These are phyloP conservation scores for Triplophysa tibetana DNA, from an alignment of 2,113 vertebrate species.

Conservation along the genomic window DNA sequence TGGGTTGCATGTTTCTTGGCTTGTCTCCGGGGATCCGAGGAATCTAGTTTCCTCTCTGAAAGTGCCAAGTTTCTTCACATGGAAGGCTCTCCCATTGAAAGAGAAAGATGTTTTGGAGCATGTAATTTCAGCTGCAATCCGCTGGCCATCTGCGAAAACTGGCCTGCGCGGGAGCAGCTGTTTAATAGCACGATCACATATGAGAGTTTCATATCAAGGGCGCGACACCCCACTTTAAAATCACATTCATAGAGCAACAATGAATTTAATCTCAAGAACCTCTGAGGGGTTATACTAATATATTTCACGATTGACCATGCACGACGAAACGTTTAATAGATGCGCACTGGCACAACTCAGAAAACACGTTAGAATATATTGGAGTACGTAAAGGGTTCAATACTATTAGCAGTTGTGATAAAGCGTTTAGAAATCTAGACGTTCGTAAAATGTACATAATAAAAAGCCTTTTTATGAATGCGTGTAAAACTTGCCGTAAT, in stretches of 20 bases:
- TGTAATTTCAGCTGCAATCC: conserved; percentile 57
- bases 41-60: conserved; percentile 52
- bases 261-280: conserved; percentile 47
- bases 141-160: conserved; percentile 49
- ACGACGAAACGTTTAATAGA: neutral
- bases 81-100: conserved; percentile 52
- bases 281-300: neutral
- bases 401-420: too few relatives aligned
- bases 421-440: too few relatives aligned
- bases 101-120: conserved; percentile 57
- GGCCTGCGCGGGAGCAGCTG: conserved; percentile 59
- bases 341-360: neutral
- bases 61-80: conserved; percentile 59
- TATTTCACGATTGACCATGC: neutral
- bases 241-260: conserved; percentile 11
- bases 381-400: neutral
- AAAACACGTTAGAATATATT: too few relatives aligned
- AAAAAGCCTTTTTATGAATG: too few relatives aligned
- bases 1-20: conserved; percentile 9
- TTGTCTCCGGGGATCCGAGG: conserved; percentile 46
- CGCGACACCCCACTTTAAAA: conserved; percentile 38
- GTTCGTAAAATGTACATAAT: too few relatives aligned
- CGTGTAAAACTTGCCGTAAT: too few relatives aligned
- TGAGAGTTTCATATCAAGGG: conserved; percentile 57
- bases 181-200: conserved; percentile 51